phyloP scores from a whole-genome alignment of 2,113 vertebrate species.

The Entelurus aequoreus region DNA sequence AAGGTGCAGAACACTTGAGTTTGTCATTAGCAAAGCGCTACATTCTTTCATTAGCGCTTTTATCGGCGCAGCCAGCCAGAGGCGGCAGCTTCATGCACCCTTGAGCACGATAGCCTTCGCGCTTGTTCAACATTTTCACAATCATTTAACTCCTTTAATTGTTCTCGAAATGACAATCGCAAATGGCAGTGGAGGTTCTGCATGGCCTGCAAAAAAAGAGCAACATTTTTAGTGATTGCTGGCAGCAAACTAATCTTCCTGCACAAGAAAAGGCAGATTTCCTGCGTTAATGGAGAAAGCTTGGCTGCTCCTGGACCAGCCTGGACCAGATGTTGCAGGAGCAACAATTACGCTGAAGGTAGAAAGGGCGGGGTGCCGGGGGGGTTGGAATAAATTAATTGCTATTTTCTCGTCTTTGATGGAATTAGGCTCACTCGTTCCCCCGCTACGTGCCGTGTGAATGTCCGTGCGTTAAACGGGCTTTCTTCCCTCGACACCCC shows the following conservation, averaged over 20 bases:
- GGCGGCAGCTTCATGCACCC: constrained; percentile 60
- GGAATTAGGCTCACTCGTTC: constrained; percentile 87
- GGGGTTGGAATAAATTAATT: constrained; percentile 97
- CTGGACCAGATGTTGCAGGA: constrained; percentile 94
- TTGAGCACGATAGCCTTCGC: constrained; percentile 66
- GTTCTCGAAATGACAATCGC: constrained; percentile 71
- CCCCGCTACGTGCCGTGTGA: constrained; percentile 78
- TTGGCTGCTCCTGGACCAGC: constrained; percentile 80
- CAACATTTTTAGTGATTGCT: constrained; percentile 75
- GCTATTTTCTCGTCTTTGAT: constrained; percentile 95
- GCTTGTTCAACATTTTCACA: constrained; percentile 67
- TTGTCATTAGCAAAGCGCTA: too few species aligned
- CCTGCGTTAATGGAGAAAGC: constrained; percentile 50
- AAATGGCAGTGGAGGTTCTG: constrained; percentile 58
- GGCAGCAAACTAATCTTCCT: constrained; percentile 66
- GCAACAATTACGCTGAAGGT: constrained; percentile 78
- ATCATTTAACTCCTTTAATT: constrained; percentile 76
- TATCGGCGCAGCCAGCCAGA: constrained; percentile 65
- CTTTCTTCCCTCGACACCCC: constrained; percentile 42
- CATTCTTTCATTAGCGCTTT: constrained; percentile 62
- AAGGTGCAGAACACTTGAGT: too few species aligned
- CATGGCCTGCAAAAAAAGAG: constrained; percentile 68
- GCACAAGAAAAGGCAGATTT: constrained; percentile 55
- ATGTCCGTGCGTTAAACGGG: constrained; percentile 84
- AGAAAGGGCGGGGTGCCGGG: constrained; percentile 40